Conservation (phyloP, 2,888 invertebrate genomes). For the Philereme vetulata region DNA sequence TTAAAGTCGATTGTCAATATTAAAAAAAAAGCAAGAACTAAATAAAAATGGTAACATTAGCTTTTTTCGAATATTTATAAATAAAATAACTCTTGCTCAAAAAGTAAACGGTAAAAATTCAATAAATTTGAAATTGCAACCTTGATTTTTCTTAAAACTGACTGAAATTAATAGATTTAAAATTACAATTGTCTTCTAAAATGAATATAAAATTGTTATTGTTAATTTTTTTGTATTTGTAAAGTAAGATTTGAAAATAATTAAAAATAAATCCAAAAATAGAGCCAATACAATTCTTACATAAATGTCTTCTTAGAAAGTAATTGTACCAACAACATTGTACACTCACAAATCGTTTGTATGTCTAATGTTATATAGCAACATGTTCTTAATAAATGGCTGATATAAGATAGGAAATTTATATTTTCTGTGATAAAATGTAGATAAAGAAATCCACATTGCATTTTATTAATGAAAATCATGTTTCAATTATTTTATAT, state of each 20-base stretch:
- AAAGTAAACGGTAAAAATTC: background rate
- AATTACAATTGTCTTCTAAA: background rate
- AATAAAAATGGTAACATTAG: no score
- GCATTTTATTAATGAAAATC: conserved; percentile 46
- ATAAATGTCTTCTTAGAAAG: no score
- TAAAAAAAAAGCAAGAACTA: no score
- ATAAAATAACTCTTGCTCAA: conserved; percentile 9
- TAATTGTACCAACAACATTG: background rate
- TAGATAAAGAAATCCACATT: conserved; percentile 48
- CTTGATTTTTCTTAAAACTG: background rate
- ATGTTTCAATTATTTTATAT: conserved; percentile 30
- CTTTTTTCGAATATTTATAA: conserved; percentile 1
- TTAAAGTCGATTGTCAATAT: no score
- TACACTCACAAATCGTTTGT: conserved; percentile 1
- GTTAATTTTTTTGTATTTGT: no score
- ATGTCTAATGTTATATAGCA: conserved; percentile 3
- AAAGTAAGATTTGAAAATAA: no score
- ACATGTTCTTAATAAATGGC: conserved; percentile 7
- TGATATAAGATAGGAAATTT: conserved; percentile 42
- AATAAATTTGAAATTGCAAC: background rate
- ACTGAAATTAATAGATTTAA: conserved; percentile 2
- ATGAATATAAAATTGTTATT: background rate
- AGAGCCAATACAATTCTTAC: no score
- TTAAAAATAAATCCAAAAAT: no score
- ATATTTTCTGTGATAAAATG: conserved; percentile 68